Evolutionary conservation across 2,888 invertebrate species (phyloP), one percentile per base, ranked within the genome.

Genomic region (Caenorhabditis macrosperma): DNA sequence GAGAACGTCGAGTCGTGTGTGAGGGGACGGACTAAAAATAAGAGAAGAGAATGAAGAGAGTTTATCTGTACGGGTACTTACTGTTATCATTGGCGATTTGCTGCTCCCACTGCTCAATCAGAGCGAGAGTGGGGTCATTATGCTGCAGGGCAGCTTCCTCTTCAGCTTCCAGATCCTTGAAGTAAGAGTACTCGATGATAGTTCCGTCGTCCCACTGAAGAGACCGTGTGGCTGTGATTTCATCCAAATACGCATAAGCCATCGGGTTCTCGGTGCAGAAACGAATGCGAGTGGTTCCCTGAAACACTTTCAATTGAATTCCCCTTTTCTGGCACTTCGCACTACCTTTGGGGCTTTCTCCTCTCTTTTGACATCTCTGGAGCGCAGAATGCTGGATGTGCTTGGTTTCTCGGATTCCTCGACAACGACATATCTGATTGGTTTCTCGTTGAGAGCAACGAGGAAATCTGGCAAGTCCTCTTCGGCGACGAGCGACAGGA

Each of bases 401-500:
- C 69, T 66, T 38, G 75, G 80, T 46, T 76, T 80, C 10, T 75
- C 66, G 12, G 60, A 52, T 33, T 80, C 75, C 26, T 80, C 80
- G 2, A 79, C 69, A 17, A 75, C 69, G 12, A 66, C 67, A 20
- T 76, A 75, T 67, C 59, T 50, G 20, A 76, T 60, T 15, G 75
- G 75, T 46, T 80, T 80, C 55, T 80, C 80, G 60, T 74, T 61
- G 48, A 80, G 59, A 35, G 80, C 75, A 41, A 74, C 75, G 35
- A 80, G 67, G 46, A 80, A 80, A 38, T 80, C 80, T 28, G 80
- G 69, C 48, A 80, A 22, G 61, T 80, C 80, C 35, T 80, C 80
- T 55, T 80, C 80, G 41, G 80, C 75, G 2, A 80, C 74, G 4
- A 80, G 44, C 15, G 75, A 75, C 55, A 80, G 54, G 38, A 80